Evolutionary conservation across 2,113 vertebrate genomes (phyloP).

Genomic region (Sorex araneus): DNA sequence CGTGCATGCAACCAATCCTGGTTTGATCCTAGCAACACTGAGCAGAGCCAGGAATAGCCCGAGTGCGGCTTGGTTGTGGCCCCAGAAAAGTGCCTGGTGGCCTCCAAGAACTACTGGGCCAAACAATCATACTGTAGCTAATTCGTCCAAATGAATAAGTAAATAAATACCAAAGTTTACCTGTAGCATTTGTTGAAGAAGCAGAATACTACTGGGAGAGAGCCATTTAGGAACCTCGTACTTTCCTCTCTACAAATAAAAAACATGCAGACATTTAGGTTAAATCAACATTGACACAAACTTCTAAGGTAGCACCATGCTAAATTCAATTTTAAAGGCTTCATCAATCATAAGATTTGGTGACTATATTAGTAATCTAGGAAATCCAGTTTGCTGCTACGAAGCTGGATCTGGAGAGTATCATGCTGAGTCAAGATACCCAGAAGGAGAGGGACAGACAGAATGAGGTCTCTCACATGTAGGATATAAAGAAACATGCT

Average conservation of each 20-base stretch:
- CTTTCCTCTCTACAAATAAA: constrained; percentile 92
- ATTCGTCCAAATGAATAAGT: constrained; percentile 52
- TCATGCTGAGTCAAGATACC: no score
- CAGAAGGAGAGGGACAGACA: no score
- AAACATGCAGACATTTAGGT: constrained; percentile 57
- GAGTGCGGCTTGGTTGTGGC: no score
- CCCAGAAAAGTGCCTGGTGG: no score
- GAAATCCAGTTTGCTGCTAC: constrained; percentile 21
- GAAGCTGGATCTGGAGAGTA: no score
- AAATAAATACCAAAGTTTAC: constrained; percentile 85
- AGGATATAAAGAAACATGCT: no score
- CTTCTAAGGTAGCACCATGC: constrained; percentile 43
- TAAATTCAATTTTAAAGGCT: constrained; percentile 55
- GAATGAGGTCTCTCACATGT: no score
- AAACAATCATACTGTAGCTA: neutral
- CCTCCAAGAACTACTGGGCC: neutral
- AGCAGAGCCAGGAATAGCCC: no score
- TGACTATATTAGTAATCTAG: constrained; percentile 37
- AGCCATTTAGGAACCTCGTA: constrained; percentile 95
- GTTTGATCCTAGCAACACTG: no score
- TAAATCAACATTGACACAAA: constrained; percentile 63
- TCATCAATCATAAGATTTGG: constrained; percentile 42
- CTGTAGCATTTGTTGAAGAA: constrained; percentile 98
- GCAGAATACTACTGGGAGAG: constrained; percentile 91
- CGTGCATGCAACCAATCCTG: no score